phyloP scores from a whole-genome alignment of 2,113 vertebrate genomes.

The Baryphthengus martii region DNA sequence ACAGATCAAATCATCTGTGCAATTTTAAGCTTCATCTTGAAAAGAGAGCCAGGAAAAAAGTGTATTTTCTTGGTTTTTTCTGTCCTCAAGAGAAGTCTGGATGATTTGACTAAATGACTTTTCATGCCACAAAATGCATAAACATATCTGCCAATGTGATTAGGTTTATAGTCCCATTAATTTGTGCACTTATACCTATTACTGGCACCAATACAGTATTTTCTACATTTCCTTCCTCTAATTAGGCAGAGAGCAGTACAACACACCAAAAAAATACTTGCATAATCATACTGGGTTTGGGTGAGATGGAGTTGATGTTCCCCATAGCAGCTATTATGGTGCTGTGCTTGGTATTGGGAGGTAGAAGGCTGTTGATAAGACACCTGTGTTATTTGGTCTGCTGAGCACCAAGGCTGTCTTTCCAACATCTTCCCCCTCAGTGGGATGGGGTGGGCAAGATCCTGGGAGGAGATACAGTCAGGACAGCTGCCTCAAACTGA shows the following conservation, averaged over 20 bases:
- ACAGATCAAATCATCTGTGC: not conserved
- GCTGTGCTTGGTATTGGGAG: too few species aligned
- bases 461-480: too few species aligned
- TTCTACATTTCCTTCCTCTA: not conserved
- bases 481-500: too few species aligned
- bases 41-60: not conserved
- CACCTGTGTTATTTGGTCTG: too few species aligned
- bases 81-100: not conserved
- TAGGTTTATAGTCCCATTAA: not conserved
- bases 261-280: not conserved
- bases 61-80: not conserved
- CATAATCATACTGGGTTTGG: too few species aligned
- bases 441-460: too few species aligned
- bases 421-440: too few species aligned
- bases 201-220: not conserved
- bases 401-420: too few species aligned
- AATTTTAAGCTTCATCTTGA: not conserved
- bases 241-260: not conserved
- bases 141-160: not conserved
- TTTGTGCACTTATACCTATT: not conserved
- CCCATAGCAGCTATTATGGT: too few species aligned
- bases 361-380: too few species aligned
- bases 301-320: too few species aligned
- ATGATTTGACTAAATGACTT: not conserved
- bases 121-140: not conserved